These are phyloP conservation scores for Siniperca undulata DNA, from an alignment of 2,797 vertebrate genomes.

Conservation along the genomic window DNA sequence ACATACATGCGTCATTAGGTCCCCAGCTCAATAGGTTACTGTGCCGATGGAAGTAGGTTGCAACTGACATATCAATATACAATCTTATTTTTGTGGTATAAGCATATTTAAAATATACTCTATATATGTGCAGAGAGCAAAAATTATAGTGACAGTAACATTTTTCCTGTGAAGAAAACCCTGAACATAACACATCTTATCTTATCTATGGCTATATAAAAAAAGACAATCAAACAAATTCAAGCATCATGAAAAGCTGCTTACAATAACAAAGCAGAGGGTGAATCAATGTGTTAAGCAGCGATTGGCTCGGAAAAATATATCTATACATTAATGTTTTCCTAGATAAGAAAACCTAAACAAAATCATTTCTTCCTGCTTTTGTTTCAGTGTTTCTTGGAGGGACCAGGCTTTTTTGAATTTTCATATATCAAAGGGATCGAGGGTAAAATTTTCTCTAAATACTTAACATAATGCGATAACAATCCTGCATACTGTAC, in stretches of 20 bases:
- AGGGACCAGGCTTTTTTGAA: neutral
- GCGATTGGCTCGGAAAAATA: fast-evolving
- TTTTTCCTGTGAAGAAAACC: too few relatives aligned
- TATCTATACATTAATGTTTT: neutral
- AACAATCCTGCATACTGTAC: neutral
- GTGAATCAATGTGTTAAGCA: neutral
- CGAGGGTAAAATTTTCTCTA: neutral
- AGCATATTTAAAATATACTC: neutral
- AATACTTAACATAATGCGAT: slow-evolving; percentile 13
- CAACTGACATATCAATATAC: neutral
- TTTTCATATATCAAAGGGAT: slow-evolving; percentile 26
- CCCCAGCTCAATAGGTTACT: neutral
- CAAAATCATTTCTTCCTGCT: neutral
- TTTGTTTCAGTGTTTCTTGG: neutral
- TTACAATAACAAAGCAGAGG: neutral
- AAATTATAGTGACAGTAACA: neutral
- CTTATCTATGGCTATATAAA: too few relatives aligned
- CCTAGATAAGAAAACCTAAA: neutral
- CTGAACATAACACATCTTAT: too few relatives aligned
- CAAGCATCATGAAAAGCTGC: neutral
- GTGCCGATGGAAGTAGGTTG: neutral
- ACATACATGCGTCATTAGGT: neutral
- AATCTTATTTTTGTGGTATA: neutral
- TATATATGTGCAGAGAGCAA: neutral
- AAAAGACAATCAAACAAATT: neutral